These are phyloP conservation scores for Iphiclides podalirius DNA, from an alignment of 2,888 invertebrate species.

Conservation along the genomic window DNA sequence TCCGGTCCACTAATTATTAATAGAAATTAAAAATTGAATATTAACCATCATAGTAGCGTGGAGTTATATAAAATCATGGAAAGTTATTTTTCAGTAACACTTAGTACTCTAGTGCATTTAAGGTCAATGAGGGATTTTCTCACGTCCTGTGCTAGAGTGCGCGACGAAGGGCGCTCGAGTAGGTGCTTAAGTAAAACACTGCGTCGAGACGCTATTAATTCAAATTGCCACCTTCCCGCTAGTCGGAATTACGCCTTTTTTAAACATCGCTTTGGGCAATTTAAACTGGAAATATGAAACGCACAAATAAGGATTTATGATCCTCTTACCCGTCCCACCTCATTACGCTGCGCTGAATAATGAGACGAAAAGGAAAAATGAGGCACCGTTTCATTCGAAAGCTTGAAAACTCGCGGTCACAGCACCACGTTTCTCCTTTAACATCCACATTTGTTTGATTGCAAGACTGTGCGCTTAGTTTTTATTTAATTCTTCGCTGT, in stretches of 20 bases:
- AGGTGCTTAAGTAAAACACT: slow-evolving; percentile 20
- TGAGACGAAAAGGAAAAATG: slow-evolving; percentile 17
- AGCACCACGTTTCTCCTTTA: background rate
- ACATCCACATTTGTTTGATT: slow-evolving; percentile 1
- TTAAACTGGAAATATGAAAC: slow-evolving; percentile 19
- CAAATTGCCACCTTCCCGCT: slow-evolving; percentile 18
- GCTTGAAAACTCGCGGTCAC: slow-evolving; percentile 1
- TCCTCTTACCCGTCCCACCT: slow-evolving; percentile 13
- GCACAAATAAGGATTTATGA: slow-evolving; percentile 21
- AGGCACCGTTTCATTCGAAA: slow-evolving; percentile 6
- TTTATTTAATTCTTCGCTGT: slow-evolving; percentile 1
- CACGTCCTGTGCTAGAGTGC: slow-evolving; percentile 16
- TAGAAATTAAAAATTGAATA: too few species aligned
- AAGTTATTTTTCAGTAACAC: slow-evolving; percentile 8
- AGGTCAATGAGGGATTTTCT: slow-evolving; percentile 17
- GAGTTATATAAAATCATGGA: too few species aligned
- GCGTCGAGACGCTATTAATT: slow-evolving; percentile 22
- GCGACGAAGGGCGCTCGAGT: slow-evolving; percentile 13
- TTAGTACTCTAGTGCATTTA: too few species aligned
- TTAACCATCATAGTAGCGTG: too few species aligned
- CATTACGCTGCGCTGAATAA: slow-evolving; percentile 15
- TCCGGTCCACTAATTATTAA: too few species aligned
- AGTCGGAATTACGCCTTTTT: slow-evolving; percentile 16
- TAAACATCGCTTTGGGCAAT: slow-evolving; percentile 18
- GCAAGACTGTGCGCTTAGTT: too few species aligned